Evolutionary conservation across 2,797 vertebrate genomes (phyloP).

Genomic region (Spea hammondii): DNA sequence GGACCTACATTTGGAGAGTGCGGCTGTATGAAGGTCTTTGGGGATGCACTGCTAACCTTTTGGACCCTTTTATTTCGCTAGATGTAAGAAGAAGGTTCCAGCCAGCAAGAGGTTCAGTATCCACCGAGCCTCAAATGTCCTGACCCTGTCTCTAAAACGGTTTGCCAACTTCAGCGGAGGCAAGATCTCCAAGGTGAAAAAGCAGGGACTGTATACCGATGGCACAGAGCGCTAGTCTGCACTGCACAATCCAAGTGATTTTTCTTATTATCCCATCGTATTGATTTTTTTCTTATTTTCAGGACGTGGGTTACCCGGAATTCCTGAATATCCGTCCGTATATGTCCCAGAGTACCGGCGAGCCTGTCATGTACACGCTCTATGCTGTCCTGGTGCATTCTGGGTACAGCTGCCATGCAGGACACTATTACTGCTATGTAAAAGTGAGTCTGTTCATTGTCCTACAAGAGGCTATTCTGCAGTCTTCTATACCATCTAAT

Average conservation of each 20-base stretch:
- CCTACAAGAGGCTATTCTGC: background rate
- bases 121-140: constrained; percentile 87
- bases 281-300: background rate
- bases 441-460: constrained; percentile 73
- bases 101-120: constrained; percentile 92
- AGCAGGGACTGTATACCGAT: background rate
- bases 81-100: constrained; percentile 93
- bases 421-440: constrained; percentile 94
- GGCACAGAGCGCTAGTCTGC: too few species aligned
- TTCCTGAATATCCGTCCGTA: constrained; percentile 90
- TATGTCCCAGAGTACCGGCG: constrained; percentile 87
- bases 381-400: constrained; percentile 94
- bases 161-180: constrained; percentile 89
- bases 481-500: too few species aligned
- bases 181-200: constrained; percentile 90
- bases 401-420: constrained; percentile 90
- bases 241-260: too few species aligned
- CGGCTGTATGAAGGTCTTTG: background rate
- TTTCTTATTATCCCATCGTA: background rate
- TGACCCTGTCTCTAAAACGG: constrained; percentile 90
- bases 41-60: background rate
- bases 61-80: constrained; percentile 51
- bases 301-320: constrained; percentile 94
- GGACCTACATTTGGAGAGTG: too few species aligned
- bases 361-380: constrained; percentile 84